Percentiles rank a stretch among this genome's conserved stretches.
Evolutionary conservation across 2,797 vertebrate species (phyloP).

Genomic region (Luscinia luscinia): DNA sequence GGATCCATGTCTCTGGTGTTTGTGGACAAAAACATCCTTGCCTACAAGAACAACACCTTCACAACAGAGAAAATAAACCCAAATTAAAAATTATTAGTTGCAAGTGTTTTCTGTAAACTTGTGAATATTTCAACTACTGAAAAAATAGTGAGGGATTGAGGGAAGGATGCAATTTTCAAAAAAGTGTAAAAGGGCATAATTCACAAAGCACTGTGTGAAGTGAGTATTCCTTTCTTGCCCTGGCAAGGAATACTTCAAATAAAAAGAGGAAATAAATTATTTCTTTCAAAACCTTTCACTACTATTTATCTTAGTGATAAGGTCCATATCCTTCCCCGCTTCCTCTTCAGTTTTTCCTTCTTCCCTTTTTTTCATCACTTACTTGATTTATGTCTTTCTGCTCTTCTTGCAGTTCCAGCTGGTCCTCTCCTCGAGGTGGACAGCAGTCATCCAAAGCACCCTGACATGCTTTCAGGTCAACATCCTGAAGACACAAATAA

Average conservation of each 20-base stretch:
- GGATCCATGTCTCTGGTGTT: not conserved
- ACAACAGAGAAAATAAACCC: not conserved
- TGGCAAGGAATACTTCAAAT: not conserved
- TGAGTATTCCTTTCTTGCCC: not conserved
- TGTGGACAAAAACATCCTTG: not conserved
- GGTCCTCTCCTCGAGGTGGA: not conserved
- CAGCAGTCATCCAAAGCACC: constrained; percentile 11
- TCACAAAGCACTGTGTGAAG: not conserved
- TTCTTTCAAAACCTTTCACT: not conserved
- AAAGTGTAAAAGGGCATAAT: not conserved
- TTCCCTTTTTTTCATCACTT: not conserved
- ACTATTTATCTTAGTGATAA: not conserved
- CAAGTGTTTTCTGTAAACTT: not conserved
- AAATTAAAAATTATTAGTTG: not conserved
- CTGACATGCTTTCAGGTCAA: constrained; percentile 23
- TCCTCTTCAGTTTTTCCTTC: not conserved
- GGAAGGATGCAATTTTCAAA: not conserved
- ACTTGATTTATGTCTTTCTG: constrained; percentile 8
- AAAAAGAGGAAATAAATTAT: not conserved
- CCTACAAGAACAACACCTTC: not conserved
- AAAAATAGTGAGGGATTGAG: not conserved
- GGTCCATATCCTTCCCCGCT: not conserved
- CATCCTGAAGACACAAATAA: constrained; percentile 32
- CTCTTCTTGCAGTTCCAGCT: not conserved
- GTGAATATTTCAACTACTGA: not conserved